These are phyloP conservation scores for Sibirionetta formosa DNA, from an alignment of 2,797 vertebrate species.

Conservation along the genomic window DNA sequence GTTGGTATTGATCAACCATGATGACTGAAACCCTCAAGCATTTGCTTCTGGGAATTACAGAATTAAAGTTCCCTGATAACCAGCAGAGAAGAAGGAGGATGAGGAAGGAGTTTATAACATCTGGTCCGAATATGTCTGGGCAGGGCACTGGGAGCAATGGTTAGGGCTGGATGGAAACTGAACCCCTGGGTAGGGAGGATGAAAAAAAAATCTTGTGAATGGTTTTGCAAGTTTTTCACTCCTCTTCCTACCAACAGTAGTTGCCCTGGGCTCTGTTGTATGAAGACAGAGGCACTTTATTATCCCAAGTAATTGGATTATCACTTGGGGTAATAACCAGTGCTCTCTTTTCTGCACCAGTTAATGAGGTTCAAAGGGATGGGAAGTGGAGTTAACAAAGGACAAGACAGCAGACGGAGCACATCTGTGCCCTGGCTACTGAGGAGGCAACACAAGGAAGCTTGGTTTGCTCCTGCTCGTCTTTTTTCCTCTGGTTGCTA, in stretches of 20 bases:
- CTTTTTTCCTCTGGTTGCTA: background rate
- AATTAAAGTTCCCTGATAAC: background rate
- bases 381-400: conserved; percentile 10
- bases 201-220: background rate
- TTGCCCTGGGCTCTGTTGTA: background rate
- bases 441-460: background rate
- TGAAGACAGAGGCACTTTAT: background rate
- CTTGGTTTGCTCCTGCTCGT: background rate
- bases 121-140: background rate
- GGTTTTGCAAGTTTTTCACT: background rate
- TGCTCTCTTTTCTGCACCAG: background rate
- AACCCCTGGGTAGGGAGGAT: fast-evolving
- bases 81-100: background rate
- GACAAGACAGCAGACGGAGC: background rate
- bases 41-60: background rate
- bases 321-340: background rate
- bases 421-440: background rate
- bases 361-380: background rate
- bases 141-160: fast-evolving
- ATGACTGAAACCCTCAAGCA: background rate
- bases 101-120: background rate
- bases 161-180: background rate
- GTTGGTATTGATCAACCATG: background rate
- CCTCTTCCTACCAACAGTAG: background rate
- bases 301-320: conserved; percentile 11